phyloP scores from a whole-genome alignment of 2,888 invertebrate genomes.

The Allygus modestus region DNA sequence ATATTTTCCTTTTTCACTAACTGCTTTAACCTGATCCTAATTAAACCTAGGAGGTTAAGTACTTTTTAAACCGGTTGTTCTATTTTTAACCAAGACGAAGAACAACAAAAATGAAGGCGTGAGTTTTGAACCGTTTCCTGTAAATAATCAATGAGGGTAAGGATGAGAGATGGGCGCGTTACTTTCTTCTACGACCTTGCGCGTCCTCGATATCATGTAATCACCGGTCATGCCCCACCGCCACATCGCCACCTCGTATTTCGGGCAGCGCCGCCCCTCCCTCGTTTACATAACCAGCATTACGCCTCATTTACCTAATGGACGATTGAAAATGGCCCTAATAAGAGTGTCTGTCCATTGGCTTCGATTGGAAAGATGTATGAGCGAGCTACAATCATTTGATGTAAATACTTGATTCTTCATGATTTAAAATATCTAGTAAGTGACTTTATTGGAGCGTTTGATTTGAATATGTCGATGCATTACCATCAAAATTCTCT shows the following conservation, averaged over 20 bases:
- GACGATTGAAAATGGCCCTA: slow-evolving; percentile 29
- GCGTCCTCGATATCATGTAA: slow-evolving; percentile 20
- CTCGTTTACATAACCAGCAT: slow-evolving; percentile 27
- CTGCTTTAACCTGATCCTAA: too few species aligned
- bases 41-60: too few species aligned
- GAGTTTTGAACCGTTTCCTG: not conserved
- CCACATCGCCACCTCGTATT: not conserved
- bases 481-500: not conserved
- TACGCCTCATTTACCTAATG: slow-evolving; percentile 32
- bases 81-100: not conserved
- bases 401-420: not conserved
- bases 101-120: not conserved
- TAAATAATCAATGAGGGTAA: slow-evolving; percentile 1
- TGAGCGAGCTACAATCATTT: not conserved
- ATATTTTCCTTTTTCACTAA: too few species aligned
- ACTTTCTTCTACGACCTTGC: slow-evolving; percentile 7
- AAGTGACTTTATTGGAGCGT: slow-evolving; percentile 5
- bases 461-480: not conserved
- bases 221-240: not conserved
- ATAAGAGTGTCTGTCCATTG: slow-evolving; percentile 8
- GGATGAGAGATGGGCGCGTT: slow-evolving; percentile 30
- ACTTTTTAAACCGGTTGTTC: slow-evolving; percentile 15
- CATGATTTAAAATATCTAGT: slow-evolving; percentile 9
- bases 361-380: slow-evolving; percentile 15
- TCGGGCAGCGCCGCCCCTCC: not conserved